Conservation (phyloP, 1,140 invertebrate genomes). For the Zaprionus gabonicus region DNA sequence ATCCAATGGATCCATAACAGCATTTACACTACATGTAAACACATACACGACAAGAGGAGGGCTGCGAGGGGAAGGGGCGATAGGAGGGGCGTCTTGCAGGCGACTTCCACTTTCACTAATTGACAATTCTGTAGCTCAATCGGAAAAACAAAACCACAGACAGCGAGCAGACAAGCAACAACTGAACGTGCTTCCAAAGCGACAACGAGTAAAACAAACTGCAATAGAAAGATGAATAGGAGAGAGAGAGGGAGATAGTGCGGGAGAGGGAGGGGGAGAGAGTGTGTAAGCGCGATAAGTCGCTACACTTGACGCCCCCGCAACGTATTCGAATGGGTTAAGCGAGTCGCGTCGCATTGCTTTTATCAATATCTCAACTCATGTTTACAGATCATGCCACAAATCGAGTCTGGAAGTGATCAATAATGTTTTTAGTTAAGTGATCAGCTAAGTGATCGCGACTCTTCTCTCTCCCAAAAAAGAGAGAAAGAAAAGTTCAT, state of each 20-base stretch:
- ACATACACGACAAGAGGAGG: slow-evolving; percentile 31
- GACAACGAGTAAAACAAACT: slow-evolving; percentile 14
- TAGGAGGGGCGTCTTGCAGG: background rate
- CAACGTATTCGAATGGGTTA: slow-evolving; percentile 37
- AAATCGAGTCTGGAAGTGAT: slow-evolving; percentile 20
- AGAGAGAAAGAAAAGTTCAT: background rate
- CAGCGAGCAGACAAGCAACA: slow-evolving; percentile 44
- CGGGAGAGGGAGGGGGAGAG: background rate
- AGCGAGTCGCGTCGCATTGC: slow-evolving; percentile 11
- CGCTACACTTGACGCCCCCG: slow-evolving; percentile 46
- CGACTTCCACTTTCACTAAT: slow-evolving; percentile 76
- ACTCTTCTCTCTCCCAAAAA: background rate
- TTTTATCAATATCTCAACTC: slow-evolving; percentile 30
- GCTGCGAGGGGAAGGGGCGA: background rate
- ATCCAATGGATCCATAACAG: slow-evolving; percentile 51
- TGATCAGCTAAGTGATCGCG: background rate
- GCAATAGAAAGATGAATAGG: slow-evolving; percentile 19
- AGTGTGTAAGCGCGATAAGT: background rate
- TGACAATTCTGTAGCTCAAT: slow-evolving; percentile 74
- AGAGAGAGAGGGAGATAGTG: background rate
- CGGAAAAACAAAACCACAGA: slow-evolving; percentile 60
- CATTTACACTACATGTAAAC: slow-evolving; percentile 53
- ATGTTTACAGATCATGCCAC: slow-evolving; percentile 24
- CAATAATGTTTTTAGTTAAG: slow-evolving; percentile 6
- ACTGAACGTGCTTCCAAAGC: slow-evolving; percentile 16